Evolutionary conservation across 2,888 invertebrate genomes (phyloP).

Genomic region (Tinea trinotella): DNA sequence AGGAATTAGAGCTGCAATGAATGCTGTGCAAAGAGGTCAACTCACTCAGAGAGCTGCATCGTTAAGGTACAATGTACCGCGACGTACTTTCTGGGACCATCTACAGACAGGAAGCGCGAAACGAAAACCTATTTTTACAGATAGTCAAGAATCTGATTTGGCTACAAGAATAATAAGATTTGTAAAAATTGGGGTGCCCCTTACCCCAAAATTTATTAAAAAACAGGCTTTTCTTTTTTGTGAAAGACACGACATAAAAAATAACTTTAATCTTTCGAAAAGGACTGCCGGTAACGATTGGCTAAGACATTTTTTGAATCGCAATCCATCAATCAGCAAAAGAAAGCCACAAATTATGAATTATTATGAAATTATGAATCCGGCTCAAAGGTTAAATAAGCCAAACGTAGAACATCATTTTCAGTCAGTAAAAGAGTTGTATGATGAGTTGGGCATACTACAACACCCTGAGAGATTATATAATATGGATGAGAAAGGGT

Average conservation of each 20-base stretch:
- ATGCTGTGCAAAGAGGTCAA: conserved; percentile 13
- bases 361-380: neutral
- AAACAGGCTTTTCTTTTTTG: conserved; percentile 13
- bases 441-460: conserved; percentile 23
- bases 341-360: neutral
- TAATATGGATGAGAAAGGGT: conserved; percentile 26
- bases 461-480: conserved; percentile 24
- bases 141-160: too few relatives aligned
- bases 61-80: neutral
- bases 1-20: conserved; percentile 11
- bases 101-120: neutral
- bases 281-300: neutral
- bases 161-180: too few relatives aligned
- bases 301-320: neutral
- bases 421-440: conserved; percentile 20
- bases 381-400: conserved; percentile 10
- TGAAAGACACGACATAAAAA: neutral
- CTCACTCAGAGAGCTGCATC: too few relatives aligned
- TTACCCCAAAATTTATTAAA: too few relatives aligned
- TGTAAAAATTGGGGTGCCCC: too few relatives aligned
- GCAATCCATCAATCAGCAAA: neutral
- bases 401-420: conserved; percentile 19
- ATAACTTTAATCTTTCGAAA: neutral
- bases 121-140: neutral
- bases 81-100: conserved; percentile 15